Base-by-base conservation (phyloP, 1,140 invertebrate species). In the Myzus persicae region DNA sequence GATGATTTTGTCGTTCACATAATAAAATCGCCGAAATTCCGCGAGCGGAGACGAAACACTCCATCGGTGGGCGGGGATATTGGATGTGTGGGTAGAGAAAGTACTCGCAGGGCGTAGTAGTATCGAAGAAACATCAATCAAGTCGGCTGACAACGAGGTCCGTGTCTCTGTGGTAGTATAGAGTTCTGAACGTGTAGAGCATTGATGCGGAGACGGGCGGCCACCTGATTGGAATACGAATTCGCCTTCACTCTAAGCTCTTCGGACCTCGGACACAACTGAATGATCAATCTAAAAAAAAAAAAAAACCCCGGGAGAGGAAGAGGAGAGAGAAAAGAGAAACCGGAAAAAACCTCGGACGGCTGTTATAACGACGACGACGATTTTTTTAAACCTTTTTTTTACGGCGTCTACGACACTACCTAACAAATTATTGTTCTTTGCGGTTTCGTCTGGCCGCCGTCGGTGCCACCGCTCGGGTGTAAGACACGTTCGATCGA, bases 171-270 rank as follows among this genome's bases (percentile, higher is more conserved):
- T 48, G 42, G 42, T 36, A 11, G 31, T 44, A 82, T 22, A 81
- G n/a, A 26, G 22, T 76, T 76, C 9, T 89, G 40, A 44, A 82
- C 91, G 88, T 22, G 67, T 9, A 76, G 59, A 67, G 59, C 31
- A 76, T 76, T 76, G 59, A 76, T n/a, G 31, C 84, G 91, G 67
- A 24, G n/a, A 36, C 24, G 44, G 76, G n/a, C 14, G 42, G 38
- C 67, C 44, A 92, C 91, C 91, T 92, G 91, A 92, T 92, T 92
- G 67, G 91, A 92, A 92, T 92, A 92, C 26, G 91, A 92, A 92
- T 92, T 92, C 91, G 42, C 40, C 26, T 38, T 91, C 2, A 24
- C 59, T 91, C 59, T 38, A 48, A 82, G 91, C 44, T 46, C 42
- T 91, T 46, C 48, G 36, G 40, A 91, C 54, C 48, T 76, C 44